Percentiles rank a stretch among this genome's conserved stretches.
Conservation (phyloP, 2,888 invertebrate genomes). For the Hydrotaea cyrtoneurina region DNA sequence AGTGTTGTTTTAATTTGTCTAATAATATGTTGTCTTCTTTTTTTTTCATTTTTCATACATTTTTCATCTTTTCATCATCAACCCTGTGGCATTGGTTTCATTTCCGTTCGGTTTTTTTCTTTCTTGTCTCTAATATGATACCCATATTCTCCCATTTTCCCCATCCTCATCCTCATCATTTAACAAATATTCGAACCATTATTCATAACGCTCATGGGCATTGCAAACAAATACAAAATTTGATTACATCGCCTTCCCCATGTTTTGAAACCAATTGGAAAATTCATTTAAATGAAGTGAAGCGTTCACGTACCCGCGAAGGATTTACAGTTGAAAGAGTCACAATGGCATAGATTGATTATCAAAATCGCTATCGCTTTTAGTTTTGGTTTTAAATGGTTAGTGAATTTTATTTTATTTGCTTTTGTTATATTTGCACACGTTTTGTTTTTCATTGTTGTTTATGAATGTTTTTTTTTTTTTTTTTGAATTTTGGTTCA, state of each 20-base stretch:
- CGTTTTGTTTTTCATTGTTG: slow-evolving; percentile 25
- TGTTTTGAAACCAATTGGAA: slow-evolving; percentile 64
- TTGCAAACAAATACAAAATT: slow-evolving; percentile 13
- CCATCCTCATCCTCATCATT: background rate
- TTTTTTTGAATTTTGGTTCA: slow-evolving; percentile 8
- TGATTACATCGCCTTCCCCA: background rate
- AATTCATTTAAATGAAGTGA: slow-evolving; percentile 82
- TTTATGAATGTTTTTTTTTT: background rate
- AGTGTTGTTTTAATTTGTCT: background rate
- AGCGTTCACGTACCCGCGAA: slow-evolving; percentile 90
- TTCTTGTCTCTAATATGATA: slow-evolving; percentile 5
- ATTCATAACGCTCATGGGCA: slow-evolving; percentile 30
- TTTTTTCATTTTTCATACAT: slow-evolving; percentile 20
- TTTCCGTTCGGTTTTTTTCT: background rate
- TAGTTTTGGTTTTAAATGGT: slow-evolving; percentile 69
- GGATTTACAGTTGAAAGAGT: slow-evolving; percentile 84
- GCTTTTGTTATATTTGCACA: slow-evolving; percentile 25
- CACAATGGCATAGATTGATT: slow-evolving; percentile 69
- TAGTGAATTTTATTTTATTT: slow-evolving; percentile 68
- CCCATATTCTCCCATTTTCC: too few species aligned
- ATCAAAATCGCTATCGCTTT: slow-evolving; percentile 36
- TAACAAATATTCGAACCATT: slow-evolving; percentile 9
- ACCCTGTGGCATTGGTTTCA: background rate
- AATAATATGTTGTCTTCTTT: slow-evolving; percentile 3
- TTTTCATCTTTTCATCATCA: background rate